Evolutionary conservation across 2,888 invertebrate genomes (phyloP).

Genomic region (Drosophila melanosoma): DNA sequence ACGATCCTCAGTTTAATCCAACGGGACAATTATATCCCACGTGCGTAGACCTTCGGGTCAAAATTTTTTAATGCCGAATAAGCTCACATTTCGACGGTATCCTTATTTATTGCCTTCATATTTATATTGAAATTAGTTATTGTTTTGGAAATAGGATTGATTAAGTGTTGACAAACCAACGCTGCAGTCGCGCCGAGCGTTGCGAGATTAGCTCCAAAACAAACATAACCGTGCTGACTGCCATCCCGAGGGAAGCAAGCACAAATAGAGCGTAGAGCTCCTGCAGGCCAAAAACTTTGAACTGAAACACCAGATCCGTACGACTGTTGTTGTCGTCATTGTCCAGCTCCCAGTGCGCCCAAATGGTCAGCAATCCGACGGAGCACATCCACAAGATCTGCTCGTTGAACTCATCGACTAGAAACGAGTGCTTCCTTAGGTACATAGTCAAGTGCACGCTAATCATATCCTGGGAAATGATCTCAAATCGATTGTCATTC

Average conservation of each 20-base stretch:
- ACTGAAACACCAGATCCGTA: not conserved
- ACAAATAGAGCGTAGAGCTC: not conserved
- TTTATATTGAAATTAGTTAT: not conserved
- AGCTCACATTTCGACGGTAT: too few species aligned
- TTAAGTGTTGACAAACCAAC: not conserved
- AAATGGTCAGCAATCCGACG: conserved; percentile 64
- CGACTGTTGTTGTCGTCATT: not conserved
- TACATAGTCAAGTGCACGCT: conserved; percentile 66
- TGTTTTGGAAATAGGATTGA: not conserved
- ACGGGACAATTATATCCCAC: too few species aligned
- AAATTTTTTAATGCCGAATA: too few species aligned
- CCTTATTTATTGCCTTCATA: too few species aligned
- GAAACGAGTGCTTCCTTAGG: conserved; percentile 72
- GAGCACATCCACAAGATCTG: conserved; percentile 63
- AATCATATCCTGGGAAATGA: conserved; percentile 55
- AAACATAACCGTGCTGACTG: not conserved
- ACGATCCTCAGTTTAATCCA: too few species aligned
- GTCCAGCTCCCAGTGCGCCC: conserved; percentile 59
- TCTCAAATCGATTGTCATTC: conserved; percentile 35
- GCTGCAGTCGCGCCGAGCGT: not conserved
- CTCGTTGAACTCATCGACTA: conserved; percentile 66
- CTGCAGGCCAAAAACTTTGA: not conserved
- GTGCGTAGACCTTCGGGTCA: too few species aligned
- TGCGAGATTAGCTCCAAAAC: conserved; percentile 1
- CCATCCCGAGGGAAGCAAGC: not conserved